Evolutionary conservation across 2,113 vertebrate species (phyloP).

Genomic region (Diadophis punctatus): DNA sequence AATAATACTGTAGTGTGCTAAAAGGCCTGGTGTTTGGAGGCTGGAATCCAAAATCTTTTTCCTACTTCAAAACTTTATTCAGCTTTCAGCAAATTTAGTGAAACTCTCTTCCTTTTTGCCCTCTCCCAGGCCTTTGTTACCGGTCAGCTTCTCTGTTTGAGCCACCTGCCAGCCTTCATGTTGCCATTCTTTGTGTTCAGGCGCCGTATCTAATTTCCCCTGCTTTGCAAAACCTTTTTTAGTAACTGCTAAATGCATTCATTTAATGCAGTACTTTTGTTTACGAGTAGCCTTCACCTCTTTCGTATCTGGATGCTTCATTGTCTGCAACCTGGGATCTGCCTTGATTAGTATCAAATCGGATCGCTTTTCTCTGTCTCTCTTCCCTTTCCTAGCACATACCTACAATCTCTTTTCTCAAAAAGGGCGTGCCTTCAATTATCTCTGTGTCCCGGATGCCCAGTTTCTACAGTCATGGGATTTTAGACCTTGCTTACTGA

Average conservation of each 20-base stretch:
- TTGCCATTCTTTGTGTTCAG: neutral
- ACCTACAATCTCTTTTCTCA: neutral
- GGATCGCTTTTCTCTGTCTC: neutral
- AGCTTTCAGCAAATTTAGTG: neutral
- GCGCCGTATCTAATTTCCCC: slow-evolving; percentile 8
- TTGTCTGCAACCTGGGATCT: neutral
- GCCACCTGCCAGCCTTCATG: neutral
- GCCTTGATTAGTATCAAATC: neutral
- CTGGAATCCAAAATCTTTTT: no score
- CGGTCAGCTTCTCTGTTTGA: neutral
- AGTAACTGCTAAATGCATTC: neutral
- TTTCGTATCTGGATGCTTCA: neutral
- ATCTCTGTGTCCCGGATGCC: neutral
- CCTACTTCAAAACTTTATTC: neutral
- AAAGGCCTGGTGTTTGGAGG: neutral
- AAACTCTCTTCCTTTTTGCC: neutral
- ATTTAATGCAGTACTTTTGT: neutral
- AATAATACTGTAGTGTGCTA: neutral
- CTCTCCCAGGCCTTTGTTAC: neutral
- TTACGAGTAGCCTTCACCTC: neutral
- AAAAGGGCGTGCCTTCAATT: neutral
- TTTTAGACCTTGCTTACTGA: neutral
- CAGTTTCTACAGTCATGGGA: neutral
- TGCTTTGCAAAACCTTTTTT: neutral
- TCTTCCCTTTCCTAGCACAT: neutral